Conservation (phyloP, 2,113 vertebrate genomes). For the Sylvilagus bachmani region DNA sequence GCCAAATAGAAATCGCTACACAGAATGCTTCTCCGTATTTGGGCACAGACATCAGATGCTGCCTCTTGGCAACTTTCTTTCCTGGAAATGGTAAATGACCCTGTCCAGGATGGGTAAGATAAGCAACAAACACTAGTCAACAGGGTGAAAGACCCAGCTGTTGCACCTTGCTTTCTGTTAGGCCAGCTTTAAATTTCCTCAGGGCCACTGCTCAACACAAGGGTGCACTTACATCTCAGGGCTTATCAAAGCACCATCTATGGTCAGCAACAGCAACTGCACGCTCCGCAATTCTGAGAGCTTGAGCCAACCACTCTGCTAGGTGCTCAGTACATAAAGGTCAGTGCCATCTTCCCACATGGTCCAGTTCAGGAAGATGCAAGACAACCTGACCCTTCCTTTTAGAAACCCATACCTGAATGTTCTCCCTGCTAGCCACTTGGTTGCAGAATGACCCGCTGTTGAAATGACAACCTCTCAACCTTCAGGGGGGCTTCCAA, state of each 20-base stretch:
- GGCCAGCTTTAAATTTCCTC: background rate
- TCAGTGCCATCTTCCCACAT: background rate
- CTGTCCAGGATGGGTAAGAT: background rate
- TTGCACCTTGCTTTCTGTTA: conserved; percentile 5
- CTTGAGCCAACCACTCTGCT: too few relatives aligned
- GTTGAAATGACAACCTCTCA: background rate
- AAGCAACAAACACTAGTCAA: background rate
- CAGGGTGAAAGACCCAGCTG: background rate
- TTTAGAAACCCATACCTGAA: background rate
- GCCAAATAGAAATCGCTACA: background rate
- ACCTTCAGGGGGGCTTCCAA: background rate
- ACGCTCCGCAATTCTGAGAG: background rate
- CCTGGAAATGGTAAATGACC: background rate
- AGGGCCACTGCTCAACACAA: background rate
- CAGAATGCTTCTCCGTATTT: background rate
- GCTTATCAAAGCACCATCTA: conserved; percentile 13
- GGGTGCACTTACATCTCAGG: background rate
- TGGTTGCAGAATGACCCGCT: background rate
- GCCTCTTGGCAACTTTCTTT: conserved; percentile 24
- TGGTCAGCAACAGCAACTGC: background rate
- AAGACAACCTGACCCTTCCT: background rate
- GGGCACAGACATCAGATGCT: background rate
- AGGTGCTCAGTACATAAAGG: background rate
- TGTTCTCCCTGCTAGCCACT: background rate
- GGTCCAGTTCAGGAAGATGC: background rate